Base-by-base conservation (phyloP, 2,797 vertebrate genomes). In the Gastrophryne carolinensis region DNA sequence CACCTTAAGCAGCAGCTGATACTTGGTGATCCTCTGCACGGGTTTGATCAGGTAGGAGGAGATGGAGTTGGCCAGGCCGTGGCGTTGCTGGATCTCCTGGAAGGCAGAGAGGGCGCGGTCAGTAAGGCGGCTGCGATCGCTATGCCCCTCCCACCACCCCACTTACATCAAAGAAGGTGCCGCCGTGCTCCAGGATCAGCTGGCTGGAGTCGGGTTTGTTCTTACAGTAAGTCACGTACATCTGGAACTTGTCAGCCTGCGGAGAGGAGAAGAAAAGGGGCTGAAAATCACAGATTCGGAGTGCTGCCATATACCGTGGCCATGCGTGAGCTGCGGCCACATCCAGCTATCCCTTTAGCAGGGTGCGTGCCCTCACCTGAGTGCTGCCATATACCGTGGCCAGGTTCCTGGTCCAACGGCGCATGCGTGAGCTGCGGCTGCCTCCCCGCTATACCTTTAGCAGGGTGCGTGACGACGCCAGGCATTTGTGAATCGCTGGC, bases 41-140 rank as follows among this genome's bases (percentile, higher is more conserved):
- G 97, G 97, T 84, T 99, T 99, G 82, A 99, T 99, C 84, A 99
- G 94, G 84, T 98, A 98, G 79, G 97, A 99, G 79, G 95, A 98
- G 86, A 99, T 98, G 72, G 97, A 98, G 86, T 99, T 99, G 64
- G 94, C 93, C 86, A 99, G 90, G 27, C 95, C 93, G 0, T 98
- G 96, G 79, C 91, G 93, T 86, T 99, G 96, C 81, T 99, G 97
- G 73, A 99, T 98, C 85, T 98, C 97, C 97, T 99, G 79, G 13
- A 83, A 82, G 74, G 79, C 23, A 63, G 56, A 1, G 12, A 80
- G 23, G 82, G 75, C 13, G 63, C 0, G 63, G 80, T 26, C 10
- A 52, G 8, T 10, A 2, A 19, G 30, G 29, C 10, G 23, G 5
- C 24, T 4, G n/a, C n/a, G 8, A 13, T 4, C 12, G n/a, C n/a